A percentile compares a stretch with the other conserved stretches of the same genome.
phyloP scores from a whole-genome alignment of 2,113 vertebrate genomes.

The Hemiprocne comata region DNA sequence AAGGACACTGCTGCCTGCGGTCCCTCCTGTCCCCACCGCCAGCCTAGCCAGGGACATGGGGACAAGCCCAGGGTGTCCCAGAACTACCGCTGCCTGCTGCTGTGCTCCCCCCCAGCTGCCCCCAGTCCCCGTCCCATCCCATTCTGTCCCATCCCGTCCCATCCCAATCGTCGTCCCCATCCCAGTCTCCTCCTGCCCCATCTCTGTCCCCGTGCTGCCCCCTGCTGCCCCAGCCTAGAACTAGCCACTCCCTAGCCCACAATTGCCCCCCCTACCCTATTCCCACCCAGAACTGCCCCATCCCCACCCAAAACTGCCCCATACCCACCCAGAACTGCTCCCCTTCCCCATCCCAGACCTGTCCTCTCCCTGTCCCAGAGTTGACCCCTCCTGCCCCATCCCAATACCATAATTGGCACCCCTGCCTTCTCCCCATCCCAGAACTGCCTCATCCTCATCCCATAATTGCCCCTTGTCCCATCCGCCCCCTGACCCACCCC shows the following conservation, averaged over 20 bases:
- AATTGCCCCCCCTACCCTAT: background rate
- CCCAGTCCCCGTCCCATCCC: too few species aligned
- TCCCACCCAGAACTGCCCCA: background rate
- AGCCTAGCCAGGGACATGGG: background rate
- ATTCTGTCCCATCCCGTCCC: background rate
- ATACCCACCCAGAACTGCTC: background rate
- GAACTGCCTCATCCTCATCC: background rate
- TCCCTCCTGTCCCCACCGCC: background rate
- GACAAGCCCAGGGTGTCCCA: background rate
- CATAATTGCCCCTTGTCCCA: too few species aligned
- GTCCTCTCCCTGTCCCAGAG: background rate
- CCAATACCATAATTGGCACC: too few species aligned
- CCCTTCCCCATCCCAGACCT: background rate
- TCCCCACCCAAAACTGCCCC: background rate
- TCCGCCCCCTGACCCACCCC: background rate
- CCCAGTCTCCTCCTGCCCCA: background rate
- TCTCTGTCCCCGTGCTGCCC: background rate
- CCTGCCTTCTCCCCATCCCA: background rate
- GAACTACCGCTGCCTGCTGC: background rate
- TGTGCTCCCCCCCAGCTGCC: background rate
- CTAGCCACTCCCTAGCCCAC: background rate
- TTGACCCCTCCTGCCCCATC: too few species aligned
- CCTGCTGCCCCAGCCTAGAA: background rate
- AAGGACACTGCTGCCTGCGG: background rate
- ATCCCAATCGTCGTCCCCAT: background rate